Percentiles rank a stretch among this genome's conserved stretches.
Conservation (phyloP, 30 jellyfish, hydroid and myxozoan species). For the Aurelia aurita region DNA sequence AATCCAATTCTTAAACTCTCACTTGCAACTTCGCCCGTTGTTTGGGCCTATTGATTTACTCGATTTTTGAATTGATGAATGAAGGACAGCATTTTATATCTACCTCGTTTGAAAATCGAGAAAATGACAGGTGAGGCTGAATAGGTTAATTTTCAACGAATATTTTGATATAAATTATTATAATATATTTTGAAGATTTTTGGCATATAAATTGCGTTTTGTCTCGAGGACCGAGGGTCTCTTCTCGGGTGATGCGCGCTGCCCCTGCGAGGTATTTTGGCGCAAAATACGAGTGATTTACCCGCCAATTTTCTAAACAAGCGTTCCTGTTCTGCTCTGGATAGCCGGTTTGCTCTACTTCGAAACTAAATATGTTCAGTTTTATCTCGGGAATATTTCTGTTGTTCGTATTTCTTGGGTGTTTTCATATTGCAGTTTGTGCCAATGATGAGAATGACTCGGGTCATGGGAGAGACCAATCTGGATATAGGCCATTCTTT, state of each 20-base stretch:
- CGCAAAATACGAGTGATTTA: too few relatives aligned
- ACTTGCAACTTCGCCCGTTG: neutral
- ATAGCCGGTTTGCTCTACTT: too few relatives aligned
- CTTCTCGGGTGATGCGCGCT: neutral
- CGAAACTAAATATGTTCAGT: too few relatives aligned
- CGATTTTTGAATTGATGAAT: neutral
- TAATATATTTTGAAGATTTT: neutral
- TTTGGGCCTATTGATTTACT: neutral
- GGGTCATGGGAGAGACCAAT: too few relatives aligned
- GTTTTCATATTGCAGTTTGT: too few relatives aligned
- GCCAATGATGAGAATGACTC: too few relatives aligned
- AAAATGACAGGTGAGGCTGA: neutral
- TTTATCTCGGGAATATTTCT: too few relatives aligned
- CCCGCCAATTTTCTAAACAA: too few relatives aligned
- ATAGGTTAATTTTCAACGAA: neutral
- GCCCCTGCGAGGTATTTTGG: too few relatives aligned
- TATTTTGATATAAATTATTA: neutral
- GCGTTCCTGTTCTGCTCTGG: too few relatives aligned
- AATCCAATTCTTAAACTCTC: neutral
- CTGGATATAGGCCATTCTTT: too few relatives aligned
- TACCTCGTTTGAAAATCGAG: neutral
- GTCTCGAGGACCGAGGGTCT: neutral
- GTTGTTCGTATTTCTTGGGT: too few relatives aligned
- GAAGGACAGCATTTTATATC: neutral
- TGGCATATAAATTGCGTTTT: neutral